These are phyloP conservation scores for Herpetotheres cachinnans DNA, from an alignment of 2,113 vertebrate genomes.

Conservation along the genomic window DNA sequence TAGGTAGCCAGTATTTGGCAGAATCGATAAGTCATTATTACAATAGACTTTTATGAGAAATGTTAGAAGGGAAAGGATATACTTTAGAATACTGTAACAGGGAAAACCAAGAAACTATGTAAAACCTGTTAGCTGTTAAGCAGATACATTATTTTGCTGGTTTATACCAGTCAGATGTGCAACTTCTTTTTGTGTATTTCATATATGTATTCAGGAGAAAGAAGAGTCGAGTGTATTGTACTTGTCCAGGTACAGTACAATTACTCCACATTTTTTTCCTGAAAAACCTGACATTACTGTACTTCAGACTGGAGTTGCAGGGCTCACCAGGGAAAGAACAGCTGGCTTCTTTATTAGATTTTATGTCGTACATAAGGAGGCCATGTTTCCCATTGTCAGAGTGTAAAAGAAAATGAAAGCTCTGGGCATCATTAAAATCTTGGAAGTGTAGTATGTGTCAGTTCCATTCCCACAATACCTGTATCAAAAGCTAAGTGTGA, in stretches of 20 bases:
- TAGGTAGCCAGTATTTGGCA: not conserved
- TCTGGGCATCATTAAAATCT: conserved; percentile 81
- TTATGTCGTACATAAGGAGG: conserved; percentile 79
- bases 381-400: conserved; percentile 76
- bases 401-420: conserved; percentile 79
- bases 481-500: conserved; percentile 66
- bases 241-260: not conserved
- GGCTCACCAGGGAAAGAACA: conserved; percentile 77
- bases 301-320: conserved; percentile 49
- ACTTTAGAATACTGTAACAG: not conserved
- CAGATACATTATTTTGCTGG: conserved; percentile 54
- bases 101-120: not conserved
- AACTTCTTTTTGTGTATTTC: conserved; percentile 8
- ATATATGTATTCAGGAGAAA: conserved; percentile 25
- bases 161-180: conserved; percentile 52
- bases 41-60: not conserved
- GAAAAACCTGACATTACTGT: conserved; percentile 61
- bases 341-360: conserved; percentile 81
- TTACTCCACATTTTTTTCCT: conserved; percentile 30
- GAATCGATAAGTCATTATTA: not conserved
- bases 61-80: not conserved
- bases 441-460: conserved; percentile 64
- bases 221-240: not conserved
- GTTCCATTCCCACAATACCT: conserved; percentile 73
- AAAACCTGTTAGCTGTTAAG: conserved; percentile 41